Percentiles rank a stretch among this genome's conserved stretches.
phyloP scores from a whole-genome alignment of 1,140 invertebrate species.

The Megalopta genalis region DNA sequence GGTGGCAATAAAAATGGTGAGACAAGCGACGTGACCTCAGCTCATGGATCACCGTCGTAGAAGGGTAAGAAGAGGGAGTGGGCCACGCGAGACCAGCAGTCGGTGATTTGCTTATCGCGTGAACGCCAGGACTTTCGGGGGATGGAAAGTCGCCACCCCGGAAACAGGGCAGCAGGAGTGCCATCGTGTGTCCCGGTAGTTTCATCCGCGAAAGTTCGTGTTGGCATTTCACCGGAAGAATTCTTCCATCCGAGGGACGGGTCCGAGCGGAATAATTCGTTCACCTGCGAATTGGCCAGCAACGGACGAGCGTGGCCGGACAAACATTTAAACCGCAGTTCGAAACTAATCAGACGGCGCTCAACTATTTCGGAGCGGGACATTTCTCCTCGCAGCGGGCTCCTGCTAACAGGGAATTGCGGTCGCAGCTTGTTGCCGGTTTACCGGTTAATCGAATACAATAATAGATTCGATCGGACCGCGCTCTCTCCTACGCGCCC shows the following conservation, averaged over 20 bases:
- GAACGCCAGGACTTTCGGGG: neutral
- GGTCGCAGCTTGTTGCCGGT: neutral
- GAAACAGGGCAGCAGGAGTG: neutral
- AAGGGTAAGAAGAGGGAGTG: too few relatives aligned
- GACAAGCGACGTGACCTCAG: too few relatives aligned
- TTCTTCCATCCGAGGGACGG: neutral
- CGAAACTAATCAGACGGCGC: conserved; percentile 34
- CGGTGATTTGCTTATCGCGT: conserved; percentile 20
- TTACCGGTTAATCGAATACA: conserved; percentile 1
- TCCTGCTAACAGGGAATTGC: neutral
- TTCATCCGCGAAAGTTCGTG: conserved; percentile 15
- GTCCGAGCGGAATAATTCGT: conserved; percentile 4
- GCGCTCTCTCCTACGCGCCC: too few relatives aligned
- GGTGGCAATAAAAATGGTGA: too few relatives aligned
- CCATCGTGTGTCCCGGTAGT: conserved; percentile 7
- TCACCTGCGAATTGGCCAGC: conserved; percentile 12
- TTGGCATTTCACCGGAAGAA: conserved; percentile 9
- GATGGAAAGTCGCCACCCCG: neutral
- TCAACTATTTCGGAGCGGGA: conserved; percentile 21
- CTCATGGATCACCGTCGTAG: too few relatives aligned
- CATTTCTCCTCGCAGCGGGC: neutral
- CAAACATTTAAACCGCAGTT: conserved; percentile 45
- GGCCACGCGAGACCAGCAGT: neutral
- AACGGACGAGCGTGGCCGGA: neutral
- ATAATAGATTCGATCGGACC: neutral